Evolutionary conservation across 2,888 invertebrate genomes (phyloP), one percentile per base, ranked within the genome.

Genomic region (Ophraella communa): DNA sequence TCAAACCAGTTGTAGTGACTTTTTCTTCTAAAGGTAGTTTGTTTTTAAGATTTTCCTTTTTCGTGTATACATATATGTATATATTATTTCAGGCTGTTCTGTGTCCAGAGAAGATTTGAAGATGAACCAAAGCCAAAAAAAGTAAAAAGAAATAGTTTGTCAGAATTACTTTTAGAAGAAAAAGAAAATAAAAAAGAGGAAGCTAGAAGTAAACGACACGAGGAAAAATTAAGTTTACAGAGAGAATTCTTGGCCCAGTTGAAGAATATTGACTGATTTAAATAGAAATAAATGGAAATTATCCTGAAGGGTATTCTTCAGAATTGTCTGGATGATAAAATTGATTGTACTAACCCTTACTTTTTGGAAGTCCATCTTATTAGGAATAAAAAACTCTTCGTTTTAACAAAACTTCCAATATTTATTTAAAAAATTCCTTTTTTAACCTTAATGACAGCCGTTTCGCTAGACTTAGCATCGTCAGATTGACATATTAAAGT

Each of bases 191-290:
- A 52, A 27, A 52, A 52, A 10, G 18, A 52, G 30, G 52, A 52
- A 52, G 30, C 27, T 14, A 23, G 52, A 18, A 52, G 4, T 23
- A 24, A 24, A 27, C 23, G 51, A 23, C 51, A 51, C 51, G 8
- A 51, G 21, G 24, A 51, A 51, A 51, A 51, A 21, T 27, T 23
- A n/a, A 51, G 14, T n/a, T 10, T 51, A 20, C 21, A n/a, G n/a
- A 21, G 27, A 52, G 14, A 52, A n/a, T 52, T 52, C 14, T 27
- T 52, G 52, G 52, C 52, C 24, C 52, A 52, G 24, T 52, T 23
- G 52, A 52, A 49, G 24, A 27, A 52, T 52, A 27, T 52, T 10
- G n/a, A 52, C 52, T 52, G 52, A 27, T 52, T 52, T 30, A 27
- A 52, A 52, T n/a, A 27, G 11, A 23, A n/a, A n/a, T n/a, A n/a